These are phyloP conservation scores for Bombus superbus DNA, from an alignment of 1,140 invertebrate species.

Conservation along the genomic window DNA sequence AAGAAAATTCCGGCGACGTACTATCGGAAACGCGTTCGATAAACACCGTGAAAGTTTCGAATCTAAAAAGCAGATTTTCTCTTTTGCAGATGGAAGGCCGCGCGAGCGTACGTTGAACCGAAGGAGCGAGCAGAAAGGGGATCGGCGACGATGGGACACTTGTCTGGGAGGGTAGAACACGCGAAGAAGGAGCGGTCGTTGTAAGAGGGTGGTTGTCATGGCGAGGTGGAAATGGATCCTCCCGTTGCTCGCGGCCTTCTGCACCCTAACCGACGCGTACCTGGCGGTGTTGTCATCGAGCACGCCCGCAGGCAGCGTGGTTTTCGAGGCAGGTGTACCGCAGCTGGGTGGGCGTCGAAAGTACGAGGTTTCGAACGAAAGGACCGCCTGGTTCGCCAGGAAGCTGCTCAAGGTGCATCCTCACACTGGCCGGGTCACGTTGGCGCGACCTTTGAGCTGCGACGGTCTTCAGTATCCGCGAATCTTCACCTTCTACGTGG, in stretches of 20 bases:
- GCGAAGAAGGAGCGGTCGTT: slow-evolving; percentile 51
- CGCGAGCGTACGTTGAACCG: slow-evolving; percentile 14
- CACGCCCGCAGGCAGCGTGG: slow-evolving; percentile 86
- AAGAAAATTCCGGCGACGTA: too few species aligned
- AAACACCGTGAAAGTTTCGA: too few species aligned
- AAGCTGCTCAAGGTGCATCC: slow-evolving; percentile 90
- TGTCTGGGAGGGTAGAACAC: slow-evolving; percentile 35
- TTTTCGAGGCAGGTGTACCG: slow-evolving; percentile 92
- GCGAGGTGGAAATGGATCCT: slow-evolving; percentile 74
- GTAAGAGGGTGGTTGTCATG: slow-evolving; percentile 68
- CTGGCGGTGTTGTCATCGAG: slow-evolving; percentile 88
- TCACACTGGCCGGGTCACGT: slow-evolving; percentile 88
- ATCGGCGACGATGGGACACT: slow-evolving; percentile 25
- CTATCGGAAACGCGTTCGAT: too few species aligned
- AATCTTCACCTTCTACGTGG: slow-evolving; percentile 92
- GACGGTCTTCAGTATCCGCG: slow-evolving; percentile 92
- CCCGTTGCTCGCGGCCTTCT: slow-evolving; percentile 63
- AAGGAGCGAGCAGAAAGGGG: not conserved
- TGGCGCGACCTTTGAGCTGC: slow-evolving; percentile 89
- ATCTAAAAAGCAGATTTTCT: not conserved
- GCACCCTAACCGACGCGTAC: slow-evolving; percentile 81
- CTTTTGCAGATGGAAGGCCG: slow-evolving; percentile 6
- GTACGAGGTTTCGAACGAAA: slow-evolving; percentile 90
- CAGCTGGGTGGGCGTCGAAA: slow-evolving; percentile 88
- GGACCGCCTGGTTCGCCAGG: slow-evolving; percentile 91